Evolutionary conservation across 2,797 vertebrate species (phyloP), one percentile per base, ranked within the genome.

Genomic region (Melanotaenia trifasciata): DNA sequence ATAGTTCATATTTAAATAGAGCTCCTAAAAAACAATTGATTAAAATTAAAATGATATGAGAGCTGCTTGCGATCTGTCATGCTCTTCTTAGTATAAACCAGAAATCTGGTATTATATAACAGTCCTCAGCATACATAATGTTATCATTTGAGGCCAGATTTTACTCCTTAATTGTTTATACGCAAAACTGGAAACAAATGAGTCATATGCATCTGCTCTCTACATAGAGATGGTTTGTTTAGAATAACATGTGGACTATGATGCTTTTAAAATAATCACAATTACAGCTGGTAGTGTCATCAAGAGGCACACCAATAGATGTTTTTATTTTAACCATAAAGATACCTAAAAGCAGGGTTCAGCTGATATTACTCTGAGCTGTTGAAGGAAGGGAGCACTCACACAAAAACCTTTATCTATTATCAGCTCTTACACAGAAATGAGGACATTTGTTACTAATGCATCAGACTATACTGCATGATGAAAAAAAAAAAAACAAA

Each of bases 101-200:
- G 61, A 72, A 78, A 79, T 24, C 59, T 26, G 18, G 8, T 10
- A 8, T 77, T 78, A 61, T 11, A 40, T 77, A 61, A 77, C 43
- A 45, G 9, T 20, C 50, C 7, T 51, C 50, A 24, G 9, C n/a
- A 51, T 51, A 11, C n/a, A n/a, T 51, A 51, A 51, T 24, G 50
- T 51, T 51, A 22, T 51, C 20, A 51, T 51, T 50, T 51, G n/a
- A 51, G 50, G n/a, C 47, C n/a, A 51, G n/a, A 51, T n/a, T 51
- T 4, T n/a, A 50, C 47, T 9, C n/a, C n/a, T 51, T 10, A 11
- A 24, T 38, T 51, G 8, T 24, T 3, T 51, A 51, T 24, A 51
- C 8, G 24, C 7, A 22, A 8, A 22, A 22, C n/a, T 22, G n/a
- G n/a, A 22, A 51, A 20, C 50, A 24, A n/a, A 24, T 51, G 50